Percentiles rank a stretch among this genome's conserved stretches.
Conservation (phyloP, 2,888 invertebrate species). For the Acanthococcus lagerstroemiae region DNA sequence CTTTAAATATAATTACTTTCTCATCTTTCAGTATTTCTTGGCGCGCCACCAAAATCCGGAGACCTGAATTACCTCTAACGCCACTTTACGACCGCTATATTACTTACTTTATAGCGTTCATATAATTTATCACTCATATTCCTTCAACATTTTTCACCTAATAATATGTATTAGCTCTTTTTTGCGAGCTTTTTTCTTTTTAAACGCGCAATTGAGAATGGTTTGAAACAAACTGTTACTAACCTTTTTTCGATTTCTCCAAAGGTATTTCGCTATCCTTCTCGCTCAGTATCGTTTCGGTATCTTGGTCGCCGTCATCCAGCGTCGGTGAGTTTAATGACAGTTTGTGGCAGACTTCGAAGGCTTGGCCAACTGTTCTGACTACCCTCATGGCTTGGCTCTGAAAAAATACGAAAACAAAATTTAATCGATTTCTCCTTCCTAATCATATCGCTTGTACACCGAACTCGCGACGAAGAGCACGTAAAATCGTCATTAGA, state of each 20-base stretch:
- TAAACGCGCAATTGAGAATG: too few relatives aligned
- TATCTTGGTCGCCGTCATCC: constrained; percentile 44
- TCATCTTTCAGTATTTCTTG: constrained; percentile 23
- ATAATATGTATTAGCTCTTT: too few relatives aligned
- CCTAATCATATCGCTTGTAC: too few relatives aligned
- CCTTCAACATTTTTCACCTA: constrained; percentile 20
- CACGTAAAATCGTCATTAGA: too few relatives aligned
- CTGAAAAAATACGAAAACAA: constrained; percentile 48
- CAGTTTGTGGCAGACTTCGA: constrained; percentile 97
- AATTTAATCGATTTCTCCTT: too few relatives aligned
- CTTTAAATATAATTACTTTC: constrained; percentile 29
- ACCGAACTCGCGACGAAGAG: too few relatives aligned
- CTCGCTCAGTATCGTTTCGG: constrained; percentile 39
- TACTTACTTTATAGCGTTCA: neutral
- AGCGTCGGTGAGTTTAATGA: constrained; percentile 49
- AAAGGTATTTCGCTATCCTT: constrained; percentile 42
- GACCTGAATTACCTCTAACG: constrained; percentile 18
- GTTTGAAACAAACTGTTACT: too few relatives aligned
- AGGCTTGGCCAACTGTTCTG: constrained; percentile 96
- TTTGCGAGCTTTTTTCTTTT: neutral
- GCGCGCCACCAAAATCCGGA: neutral
- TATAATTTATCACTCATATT: constrained; percentile 18
- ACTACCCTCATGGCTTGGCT: constrained; percentile 98
- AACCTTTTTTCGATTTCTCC: constrained; percentile 32
- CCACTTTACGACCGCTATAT: constrained; percentile 19